These are phyloP conservation scores for Xestia ashworthii DNA, from an alignment of 2,888 invertebrate genomes.

Conservation along the genomic window DNA sequence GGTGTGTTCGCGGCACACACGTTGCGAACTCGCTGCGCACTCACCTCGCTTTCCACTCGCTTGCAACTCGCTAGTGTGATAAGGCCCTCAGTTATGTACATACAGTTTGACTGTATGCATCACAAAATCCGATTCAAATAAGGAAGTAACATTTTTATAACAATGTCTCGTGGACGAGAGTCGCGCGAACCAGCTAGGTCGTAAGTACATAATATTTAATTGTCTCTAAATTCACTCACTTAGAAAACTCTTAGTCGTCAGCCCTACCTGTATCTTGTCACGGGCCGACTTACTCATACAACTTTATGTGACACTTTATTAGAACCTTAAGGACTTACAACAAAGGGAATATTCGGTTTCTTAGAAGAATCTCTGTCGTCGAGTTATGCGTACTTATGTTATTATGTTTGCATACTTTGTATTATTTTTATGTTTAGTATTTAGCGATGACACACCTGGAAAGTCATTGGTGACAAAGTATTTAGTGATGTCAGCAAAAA, in stretches of 20 bases:
- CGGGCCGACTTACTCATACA: conserved; percentile 72
- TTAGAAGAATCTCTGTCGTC: conserved; percentile 84
- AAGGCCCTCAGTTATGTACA: too few relatives aligned
- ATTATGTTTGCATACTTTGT: conserved; percentile 74
- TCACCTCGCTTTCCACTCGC: too few relatives aligned
- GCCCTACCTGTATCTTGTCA: conserved; percentile 45
- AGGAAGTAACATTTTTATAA: too few relatives aligned
- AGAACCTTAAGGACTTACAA: conserved; percentile 74
- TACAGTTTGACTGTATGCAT: too few relatives aligned
- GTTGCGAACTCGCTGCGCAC: too few relatives aligned
- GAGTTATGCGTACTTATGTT: conserved; percentile 71
- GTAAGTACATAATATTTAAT: not conserved
- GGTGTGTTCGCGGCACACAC: too few relatives aligned
- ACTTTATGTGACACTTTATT: conserved; percentile 89
- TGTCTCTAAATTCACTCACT: not conserved
- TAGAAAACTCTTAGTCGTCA: conserved; percentile 1
- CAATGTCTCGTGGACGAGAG: too few relatives aligned
- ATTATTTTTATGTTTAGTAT: conserved; percentile 39
- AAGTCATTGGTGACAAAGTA: not conserved
- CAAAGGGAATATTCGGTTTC: conserved; percentile 83
- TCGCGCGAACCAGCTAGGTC: too few relatives aligned
- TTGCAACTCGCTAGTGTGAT: too few relatives aligned
- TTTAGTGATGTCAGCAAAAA: conserved; percentile 26
- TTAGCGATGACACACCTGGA: conserved; percentile 51
- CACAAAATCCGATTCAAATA: too few relatives aligned